A percentile compares a stretch with the other conserved stretches of the same genome.
phyloP scores from a whole-genome alignment of 2,888 invertebrate species.

The Trichopoda pennipes region DNA sequence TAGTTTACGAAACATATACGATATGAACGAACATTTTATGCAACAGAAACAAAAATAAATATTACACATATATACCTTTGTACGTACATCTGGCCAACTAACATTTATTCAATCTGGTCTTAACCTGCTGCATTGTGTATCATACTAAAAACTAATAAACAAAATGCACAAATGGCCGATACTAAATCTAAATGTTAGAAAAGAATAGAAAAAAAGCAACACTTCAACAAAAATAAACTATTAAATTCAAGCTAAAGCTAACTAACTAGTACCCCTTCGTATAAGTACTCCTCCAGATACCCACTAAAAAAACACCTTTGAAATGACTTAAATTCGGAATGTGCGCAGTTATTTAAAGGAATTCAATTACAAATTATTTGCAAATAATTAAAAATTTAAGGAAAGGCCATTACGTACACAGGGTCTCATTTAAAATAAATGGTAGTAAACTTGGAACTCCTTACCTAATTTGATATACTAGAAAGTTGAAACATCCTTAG shows the following conservation, averaged over 20 bases:
- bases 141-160: slow-evolving; percentile 67
- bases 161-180: slow-evolving; percentile 66
- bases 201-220: slow-evolving; percentile 13
- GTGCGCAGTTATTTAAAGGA: slow-evolving; percentile 11
- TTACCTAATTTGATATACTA: too few relatives aligned
- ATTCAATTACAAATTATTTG: neutral
- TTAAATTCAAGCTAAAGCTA: slow-evolving; percentile 43
- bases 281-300: neutral
- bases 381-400: neutral
- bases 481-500: too few relatives aligned
- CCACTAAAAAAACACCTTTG: slow-evolving; percentile 19
- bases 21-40: slow-evolving; percentile 39
- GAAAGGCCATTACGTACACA: neutral
- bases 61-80: neutral
- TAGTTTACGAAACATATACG: slow-evolving; percentile 50
- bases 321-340: slow-evolving; percentile 24
- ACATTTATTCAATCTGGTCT: slow-evolving; percentile 57
- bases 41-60: slow-evolving; percentile 3
- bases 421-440: too few relatives aligned
- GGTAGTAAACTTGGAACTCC: too few relatives aligned
- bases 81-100: slow-evolving; percentile 19
- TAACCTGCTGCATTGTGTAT: slow-evolving; percentile 67
- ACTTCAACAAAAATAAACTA: slow-evolving; percentile 43
- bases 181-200: slow-evolving; percentile 61
- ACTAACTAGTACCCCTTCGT: slow-evolving; percentile 44